Evolutionary conservation across 2,888 invertebrate species (phyloP), one percentile per base, ranked within the genome.

Genomic region (Epinotia demarniana): DNA sequence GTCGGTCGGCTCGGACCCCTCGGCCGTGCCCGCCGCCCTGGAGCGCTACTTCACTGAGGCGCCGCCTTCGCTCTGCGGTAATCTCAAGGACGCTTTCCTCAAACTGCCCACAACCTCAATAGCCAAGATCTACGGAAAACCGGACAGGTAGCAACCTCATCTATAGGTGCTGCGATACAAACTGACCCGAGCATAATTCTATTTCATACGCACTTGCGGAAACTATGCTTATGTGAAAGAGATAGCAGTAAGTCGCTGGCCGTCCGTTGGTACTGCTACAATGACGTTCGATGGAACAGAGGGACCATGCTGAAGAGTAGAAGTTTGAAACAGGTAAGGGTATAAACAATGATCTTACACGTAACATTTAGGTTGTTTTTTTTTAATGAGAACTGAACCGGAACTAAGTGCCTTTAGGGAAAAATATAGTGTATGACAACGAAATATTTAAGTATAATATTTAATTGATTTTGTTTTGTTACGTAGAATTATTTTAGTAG

Each of bases 1-100:
- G 89, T 95, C 95, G 80, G 84, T 98, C 16, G 96, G 96, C 4
- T 94, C 94, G 3, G 96, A 97, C 84, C 92, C 96, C 0, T 94
- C 95, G 73, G 92, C 95, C 73, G 93, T 97, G 78, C 90, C 96
- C 61, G 85, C 95, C 77, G 95, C 95, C 19, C 87, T 94, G 84
- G 85, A 89, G 43, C 84, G 82, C 68, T 90, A 92, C 79, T 84
- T 94, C n/a, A 79, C 82, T 0, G 85, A 85, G 66, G 86, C 88
- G 3, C 82, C 89, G 0, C 77, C 84, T 3, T 90, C 94, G 0
- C 90, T 89, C 79, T 94, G 94, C 77, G 93, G 91, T 0, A 88
- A 87, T 75, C 79, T 92, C n/a, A 89, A 88, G 72, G 86, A 91
- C 11, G 86, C 88, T 0, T 91, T 94, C 75, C 82, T 92, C 0